These are phyloP conservation scores for Venusia cambrica DNA, from an alignment of 2,888 invertebrate species.

Conservation along the genomic window DNA sequence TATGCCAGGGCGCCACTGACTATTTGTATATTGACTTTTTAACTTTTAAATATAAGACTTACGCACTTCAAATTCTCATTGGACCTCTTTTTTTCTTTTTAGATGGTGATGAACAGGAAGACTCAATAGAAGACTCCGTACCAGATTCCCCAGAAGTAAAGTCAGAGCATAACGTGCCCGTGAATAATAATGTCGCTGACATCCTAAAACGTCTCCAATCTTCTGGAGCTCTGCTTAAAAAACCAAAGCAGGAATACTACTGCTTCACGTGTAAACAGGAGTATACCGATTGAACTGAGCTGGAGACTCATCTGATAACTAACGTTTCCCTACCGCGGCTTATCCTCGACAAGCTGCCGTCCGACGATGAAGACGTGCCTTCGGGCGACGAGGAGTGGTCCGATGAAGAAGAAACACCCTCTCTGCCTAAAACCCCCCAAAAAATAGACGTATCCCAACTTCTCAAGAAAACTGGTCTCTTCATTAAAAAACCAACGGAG, in stretches of 20 bases:
- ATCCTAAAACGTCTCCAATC: constrained; percentile 63
- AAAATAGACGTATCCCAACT: constrained; percentile 70
- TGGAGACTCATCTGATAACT: constrained; percentile 76
- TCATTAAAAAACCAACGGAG: constrained; percentile 58
- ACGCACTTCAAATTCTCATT: no score
- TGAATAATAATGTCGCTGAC: constrained; percentile 50
- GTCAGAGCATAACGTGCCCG: constrained; percentile 14
- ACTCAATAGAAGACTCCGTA: constrained; percentile 28
- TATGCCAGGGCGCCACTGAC: no score
- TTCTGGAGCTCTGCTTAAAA: constrained; percentile 57
- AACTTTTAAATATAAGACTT: no score
- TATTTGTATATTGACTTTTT: no score
- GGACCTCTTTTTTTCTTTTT: no score
- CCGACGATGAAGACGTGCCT: constrained; percentile 72
- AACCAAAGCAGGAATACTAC: constrained; percentile 61
- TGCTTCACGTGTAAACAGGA: constrained; percentile 78
- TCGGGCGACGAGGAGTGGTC: constrained; percentile 73
- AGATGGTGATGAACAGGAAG: constrained; percentile 51
- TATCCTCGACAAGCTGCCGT: constrained; percentile 71
- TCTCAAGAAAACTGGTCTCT: constrained; percentile 60
- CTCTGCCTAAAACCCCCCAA: constrained; percentile 50
- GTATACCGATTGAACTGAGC: constrained; percentile 64
- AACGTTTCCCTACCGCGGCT: constrained; percentile 80
- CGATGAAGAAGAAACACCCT: constrained; percentile 58
- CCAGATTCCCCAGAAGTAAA: constrained; percentile 3